Percentiles rank a stretch among this genome's conserved stretches.
Conservation (phyloP, 2,113 vertebrate species). For the Chloebia gouldiae region DNA sequence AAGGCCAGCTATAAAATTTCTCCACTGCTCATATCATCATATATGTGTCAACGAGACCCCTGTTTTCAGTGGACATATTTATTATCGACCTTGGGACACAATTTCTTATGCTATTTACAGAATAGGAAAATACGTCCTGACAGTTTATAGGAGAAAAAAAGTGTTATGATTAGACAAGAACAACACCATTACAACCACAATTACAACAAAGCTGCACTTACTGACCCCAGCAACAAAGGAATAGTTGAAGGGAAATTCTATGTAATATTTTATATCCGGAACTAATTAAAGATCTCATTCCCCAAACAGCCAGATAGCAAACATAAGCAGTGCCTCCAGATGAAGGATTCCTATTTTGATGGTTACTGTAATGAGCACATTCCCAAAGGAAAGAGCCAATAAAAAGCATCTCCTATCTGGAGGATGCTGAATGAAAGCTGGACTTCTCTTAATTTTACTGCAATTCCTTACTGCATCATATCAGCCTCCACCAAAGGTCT, state of each 20-base stretch:
- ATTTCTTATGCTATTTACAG: conserved; percentile 40
- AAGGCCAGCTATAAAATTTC: not conserved
- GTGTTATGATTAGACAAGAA: conserved; percentile 38
- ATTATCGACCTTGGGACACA: conserved; percentile 9
- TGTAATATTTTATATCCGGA: conserved; percentile 65
- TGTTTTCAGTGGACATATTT: not conserved
- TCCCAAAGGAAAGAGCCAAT: conserved; percentile 64
- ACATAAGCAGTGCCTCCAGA: conserved; percentile 43
- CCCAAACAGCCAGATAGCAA: conserved; percentile 62
- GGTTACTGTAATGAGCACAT: conserved; percentile 71
- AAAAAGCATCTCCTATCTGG: conserved; percentile 49
- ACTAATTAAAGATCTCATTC: conserved; percentile 77
- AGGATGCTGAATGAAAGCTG: conserved; percentile 29
- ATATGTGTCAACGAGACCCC: not conserved
- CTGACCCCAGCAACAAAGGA: conserved; percentile 62
- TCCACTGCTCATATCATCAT: not conserved
- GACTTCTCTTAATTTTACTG: conserved; percentile 61
- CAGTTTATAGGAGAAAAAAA: conserved; percentile 25
- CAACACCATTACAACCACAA: conserved; percentile 58
- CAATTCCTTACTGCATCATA: conserved; percentile 53
- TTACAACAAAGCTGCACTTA: conserved; percentile 62
- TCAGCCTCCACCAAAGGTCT: conserved; percentile 41
- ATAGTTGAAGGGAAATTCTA: conserved; percentile 56
- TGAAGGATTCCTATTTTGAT: conserved; percentile 68
- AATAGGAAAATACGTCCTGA: conserved; percentile 36